Percentiles rank a stretch among this genome's conserved stretches.
Evolutionary conservation across 2,797 vertebrate species (phyloP).

Genomic region (Mormyrus hasselquistii): DNA sequence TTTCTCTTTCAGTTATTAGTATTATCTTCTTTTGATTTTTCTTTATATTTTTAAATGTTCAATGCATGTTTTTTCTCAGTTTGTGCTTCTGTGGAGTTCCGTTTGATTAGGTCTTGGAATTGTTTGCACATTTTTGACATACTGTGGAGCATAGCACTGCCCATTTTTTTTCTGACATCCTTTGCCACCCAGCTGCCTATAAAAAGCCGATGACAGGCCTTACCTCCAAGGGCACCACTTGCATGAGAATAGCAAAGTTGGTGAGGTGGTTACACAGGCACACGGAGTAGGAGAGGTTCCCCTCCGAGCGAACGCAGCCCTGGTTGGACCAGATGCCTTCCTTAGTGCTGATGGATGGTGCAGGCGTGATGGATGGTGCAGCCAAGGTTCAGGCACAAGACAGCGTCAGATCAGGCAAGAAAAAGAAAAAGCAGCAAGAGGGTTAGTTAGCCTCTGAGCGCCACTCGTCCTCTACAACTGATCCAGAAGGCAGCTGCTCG

Average conservation of each 20-base stretch:
- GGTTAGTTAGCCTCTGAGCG: neutral
- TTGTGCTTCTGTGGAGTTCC: neutral
- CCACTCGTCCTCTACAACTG: neutral
- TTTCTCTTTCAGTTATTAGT: neutral
- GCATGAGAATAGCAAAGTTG: slow-evolving; percentile 98
- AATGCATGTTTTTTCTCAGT: neutral
- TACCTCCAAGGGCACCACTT: slow-evolving; percentile 92
- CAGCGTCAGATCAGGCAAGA: neutral
- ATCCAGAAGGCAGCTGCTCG: neutral
- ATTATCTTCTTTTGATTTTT: neutral
- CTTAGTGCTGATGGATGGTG: slow-evolving; percentile 69
- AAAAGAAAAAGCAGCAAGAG: neutral
- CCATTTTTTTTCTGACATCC: neutral
- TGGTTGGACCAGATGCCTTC: slow-evolving; percentile 80
- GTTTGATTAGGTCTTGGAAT: neutral
- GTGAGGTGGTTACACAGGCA: slow-evolving; percentile 94
- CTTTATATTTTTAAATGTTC: neutral
- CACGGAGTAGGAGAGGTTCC: slow-evolving; percentile 76
- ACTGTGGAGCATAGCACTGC: neutral
- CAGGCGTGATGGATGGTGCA: slow-evolving; percentile 53
- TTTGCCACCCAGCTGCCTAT: neutral
- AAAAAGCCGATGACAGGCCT: slow-evolving; percentile 27
- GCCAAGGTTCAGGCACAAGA: neutral
- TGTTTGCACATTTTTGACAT: neutral
- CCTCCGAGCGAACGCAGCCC: slow-evolving; percentile 73